phyloP scores from a whole-genome alignment of 2,113 vertebrate species.

The Murina feae region DNA sequence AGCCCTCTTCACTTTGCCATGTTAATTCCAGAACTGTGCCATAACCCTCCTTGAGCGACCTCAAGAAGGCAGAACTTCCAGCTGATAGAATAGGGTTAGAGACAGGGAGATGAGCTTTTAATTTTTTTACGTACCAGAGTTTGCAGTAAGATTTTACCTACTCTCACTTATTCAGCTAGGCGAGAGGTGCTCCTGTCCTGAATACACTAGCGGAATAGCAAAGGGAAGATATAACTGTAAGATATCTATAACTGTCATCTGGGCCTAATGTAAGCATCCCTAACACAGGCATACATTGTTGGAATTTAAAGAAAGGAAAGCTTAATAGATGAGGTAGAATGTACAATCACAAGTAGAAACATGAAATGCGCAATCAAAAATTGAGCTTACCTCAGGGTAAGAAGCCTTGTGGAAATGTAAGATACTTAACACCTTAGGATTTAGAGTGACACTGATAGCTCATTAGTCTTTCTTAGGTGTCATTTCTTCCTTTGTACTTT shows the following conservation, averaged over 20 bases:
- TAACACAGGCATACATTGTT: not conserved
- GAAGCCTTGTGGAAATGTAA: not conserved
- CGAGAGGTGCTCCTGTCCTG: not conserved
- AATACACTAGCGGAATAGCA: not conserved
- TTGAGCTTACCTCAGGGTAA: not conserved
- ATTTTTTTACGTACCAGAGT: not conserved
- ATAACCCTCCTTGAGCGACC: not conserved
- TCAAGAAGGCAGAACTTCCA: not conserved
- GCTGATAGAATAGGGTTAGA: not conserved
- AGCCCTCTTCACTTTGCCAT: not conserved
- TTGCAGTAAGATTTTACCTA: not conserved
- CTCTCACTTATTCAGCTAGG: not conserved
- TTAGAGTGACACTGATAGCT: not conserved
- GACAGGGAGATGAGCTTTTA: not conserved
- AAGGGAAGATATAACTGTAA: not conserved
- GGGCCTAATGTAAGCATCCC: not conserved
- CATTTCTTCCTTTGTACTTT: conserved; percentile 33
- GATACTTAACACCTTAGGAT: conserved; percentile 33
- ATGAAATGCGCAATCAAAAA: conserved; percentile 12
- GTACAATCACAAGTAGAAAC: not conserved
- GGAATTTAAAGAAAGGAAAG: not conserved
- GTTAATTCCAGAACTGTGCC: not conserved
- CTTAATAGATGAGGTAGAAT: not conserved
- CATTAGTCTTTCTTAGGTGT: not conserved
- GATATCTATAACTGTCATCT: not conserved